phyloP scores from a whole-genome alignment of 2,888 invertebrate species.

The Xanthorhoe designata region DNA sequence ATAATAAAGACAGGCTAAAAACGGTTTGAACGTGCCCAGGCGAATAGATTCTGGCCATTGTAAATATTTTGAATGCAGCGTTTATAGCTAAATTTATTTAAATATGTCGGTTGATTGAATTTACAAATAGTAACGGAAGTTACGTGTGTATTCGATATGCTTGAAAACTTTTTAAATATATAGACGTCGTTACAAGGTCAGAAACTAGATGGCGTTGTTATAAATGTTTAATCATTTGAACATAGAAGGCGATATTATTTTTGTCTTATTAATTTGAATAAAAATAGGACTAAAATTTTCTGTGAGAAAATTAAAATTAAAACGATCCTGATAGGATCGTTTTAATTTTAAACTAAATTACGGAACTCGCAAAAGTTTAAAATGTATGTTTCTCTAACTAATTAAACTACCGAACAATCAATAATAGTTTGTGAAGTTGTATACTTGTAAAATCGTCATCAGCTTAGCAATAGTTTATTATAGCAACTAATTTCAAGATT shows the following conservation, averaged over 20 bases:
- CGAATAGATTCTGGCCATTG: constrained; percentile 30
- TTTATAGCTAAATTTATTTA: constrained; percentile 7
- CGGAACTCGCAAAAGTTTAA: no score
- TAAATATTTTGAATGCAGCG: constrained; percentile 15
- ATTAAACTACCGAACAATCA: no score
- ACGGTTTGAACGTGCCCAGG: constrained; percentile 44
- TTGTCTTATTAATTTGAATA: background rate
- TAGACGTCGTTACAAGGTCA: constrained; percentile 1
- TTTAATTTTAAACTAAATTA: no score
- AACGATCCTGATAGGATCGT: no score
- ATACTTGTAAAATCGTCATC: no score
- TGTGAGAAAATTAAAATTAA: no score
- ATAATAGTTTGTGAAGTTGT: no score
- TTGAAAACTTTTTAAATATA: background rate
- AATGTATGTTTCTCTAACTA: no score
- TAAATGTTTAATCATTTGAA: background rate
- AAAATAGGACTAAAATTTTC: no score
- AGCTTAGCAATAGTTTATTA: no score
- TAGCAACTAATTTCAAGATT: no score
- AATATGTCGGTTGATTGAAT: constrained; percentile 16
- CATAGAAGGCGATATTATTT: no score
- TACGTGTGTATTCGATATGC: background rate
- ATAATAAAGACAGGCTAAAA: constrained; percentile 43
- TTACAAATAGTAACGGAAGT: constrained; percentile 7
- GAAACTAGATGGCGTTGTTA: constrained; percentile 27